A percentile compares a stretch with the other conserved stretches of the same genome.
Evolutionary conservation across 2,113 vertebrate genomes (phyloP).

Genomic region (Sinosuthora webbiana): DNA sequence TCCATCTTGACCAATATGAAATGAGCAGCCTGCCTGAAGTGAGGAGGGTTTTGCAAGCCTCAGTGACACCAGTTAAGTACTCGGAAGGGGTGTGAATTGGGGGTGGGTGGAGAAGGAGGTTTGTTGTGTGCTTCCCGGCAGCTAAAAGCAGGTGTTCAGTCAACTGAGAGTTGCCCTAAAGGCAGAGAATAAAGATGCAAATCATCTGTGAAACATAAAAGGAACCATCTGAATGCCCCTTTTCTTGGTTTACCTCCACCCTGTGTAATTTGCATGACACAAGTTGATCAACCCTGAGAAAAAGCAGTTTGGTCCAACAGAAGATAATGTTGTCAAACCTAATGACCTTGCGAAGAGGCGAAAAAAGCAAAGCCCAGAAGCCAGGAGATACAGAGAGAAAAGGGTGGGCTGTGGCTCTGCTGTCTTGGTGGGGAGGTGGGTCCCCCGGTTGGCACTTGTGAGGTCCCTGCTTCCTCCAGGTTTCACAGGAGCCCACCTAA

Average conservation of each 20-base stretch:
- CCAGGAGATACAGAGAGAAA: not conserved
- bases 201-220: constrained; percentile 44
- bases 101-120: not conserved
- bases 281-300: constrained; percentile 24
- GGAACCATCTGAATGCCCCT: constrained; percentile 12
- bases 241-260: constrained; percentile 45
- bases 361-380: not conserved
- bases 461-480: not conserved
- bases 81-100: not conserved
- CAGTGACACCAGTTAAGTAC: not conserved
- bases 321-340: not conserved
- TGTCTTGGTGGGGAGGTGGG: not conserved
- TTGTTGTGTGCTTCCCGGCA: constrained; percentile 4
- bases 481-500: not conserved
- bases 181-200: constrained; percentile 60
- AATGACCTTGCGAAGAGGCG: not conserved
- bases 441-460: not conserved
- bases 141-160: constrained; percentile 47
- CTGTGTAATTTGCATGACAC: constrained; percentile 13
- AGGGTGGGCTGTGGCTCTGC: not conserved
- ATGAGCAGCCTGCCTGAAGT: not conserved
- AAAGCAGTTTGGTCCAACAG: not conserved
- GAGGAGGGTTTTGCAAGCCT: not conserved
- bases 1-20: not conserved
- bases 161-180: constrained; percentile 27